phyloP scores from a whole-genome alignment of 2,888 invertebrate genomes.

The Eucriotettix oculatus region DNA sequence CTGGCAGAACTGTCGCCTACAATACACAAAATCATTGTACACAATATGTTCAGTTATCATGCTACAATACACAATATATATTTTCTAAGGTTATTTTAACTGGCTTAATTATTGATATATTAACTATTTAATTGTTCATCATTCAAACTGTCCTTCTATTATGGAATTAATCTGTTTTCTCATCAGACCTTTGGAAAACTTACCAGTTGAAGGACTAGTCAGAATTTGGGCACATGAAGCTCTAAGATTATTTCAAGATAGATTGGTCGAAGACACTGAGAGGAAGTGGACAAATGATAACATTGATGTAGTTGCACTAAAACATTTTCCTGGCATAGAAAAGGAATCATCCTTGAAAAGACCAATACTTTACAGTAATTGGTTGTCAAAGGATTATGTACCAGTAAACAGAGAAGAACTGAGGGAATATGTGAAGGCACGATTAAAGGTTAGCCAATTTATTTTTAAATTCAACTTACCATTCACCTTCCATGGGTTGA shows the following conservation, averaged over 20 bases:
- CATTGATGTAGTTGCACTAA: slow-evolving; percentile 79
- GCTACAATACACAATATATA: neutral
- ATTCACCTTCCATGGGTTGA: too few relatives aligned
- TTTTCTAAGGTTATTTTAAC: slow-evolving; percentile 1
- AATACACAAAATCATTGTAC: too few relatives aligned
- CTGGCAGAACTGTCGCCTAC: too few relatives aligned
- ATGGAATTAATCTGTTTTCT: neutral
- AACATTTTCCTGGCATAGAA: slow-evolving; percentile 87
- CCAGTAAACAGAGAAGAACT: slow-evolving; percentile 92
- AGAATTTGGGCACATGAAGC: slow-evolving; percentile 99
- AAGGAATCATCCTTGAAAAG: slow-evolving; percentile 70
- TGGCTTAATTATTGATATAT: neutral
- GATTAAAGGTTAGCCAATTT: slow-evolving; percentile 54
- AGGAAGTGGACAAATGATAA: slow-evolving; percentile 97
- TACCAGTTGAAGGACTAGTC: slow-evolving; percentile 86
- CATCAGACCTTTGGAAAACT: slow-evolving; percentile 68
- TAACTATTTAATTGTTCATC: slow-evolving; percentile 1
- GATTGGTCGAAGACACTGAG: slow-evolving; percentile 86
- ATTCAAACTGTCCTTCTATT: slow-evolving; percentile 1
- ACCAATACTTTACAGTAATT: slow-evolving; percentile 96
- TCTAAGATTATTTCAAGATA: slow-evolving; percentile 88
- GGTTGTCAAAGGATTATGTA: slow-evolving; percentile 95
- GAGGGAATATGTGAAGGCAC: slow-evolving; percentile 90
- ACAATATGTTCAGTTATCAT: too few relatives aligned
- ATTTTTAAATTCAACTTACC: too few relatives aligned